Base-by-base conservation (phyloP, 2,113 vertebrate genomes). In the Grus americana region DNA sequence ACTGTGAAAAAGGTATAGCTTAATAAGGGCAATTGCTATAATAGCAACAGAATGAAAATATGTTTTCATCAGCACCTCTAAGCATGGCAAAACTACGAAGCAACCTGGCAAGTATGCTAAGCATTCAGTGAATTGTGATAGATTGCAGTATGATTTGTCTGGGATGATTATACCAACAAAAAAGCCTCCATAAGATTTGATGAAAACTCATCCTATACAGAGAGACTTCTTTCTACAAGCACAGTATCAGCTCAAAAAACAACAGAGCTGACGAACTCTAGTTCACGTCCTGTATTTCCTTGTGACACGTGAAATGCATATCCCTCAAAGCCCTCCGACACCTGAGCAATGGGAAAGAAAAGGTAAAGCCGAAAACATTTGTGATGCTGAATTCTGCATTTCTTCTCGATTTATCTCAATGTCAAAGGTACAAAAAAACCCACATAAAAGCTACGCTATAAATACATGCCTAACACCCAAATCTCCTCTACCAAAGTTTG, bases 21-120 rank as follows among this genome's bases (percentile, higher is more conserved):
- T 92, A 95, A 66, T 76, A 94, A 94, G 70, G 75, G 54, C 29
- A 85, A 80, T 71, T 75, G 65, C 88, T 79, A 66, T 75, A 74
- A 78, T 38, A 96, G 90, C 61, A 91, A 57, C 78, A 80, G 58
- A 94, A 73, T 89, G 72, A 94, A 97, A 97, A 95, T 83, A 92
- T 57, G 30, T 94, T 95, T 97, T 93, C 61, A 91, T 73, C 65
- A 84, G 68, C 90, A 88, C 42, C 61, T 71, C 90, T 92, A 94
- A 93, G 88, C 62, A 84, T 1, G 23, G 67, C 59, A 79, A 94
- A 95, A 70, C 82, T 92, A 58, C 9, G 36, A 96, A 67, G 82
- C 74, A 93, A 58, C 61, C 57, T 68, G 61, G 55, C 91, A 95
- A 93, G 90, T 44, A 20, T 0, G 2, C 55, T 87, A 42, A 90